Evolutionary conservation across 1,140 invertebrate species (phyloP).

Genomic region (Catajapyx aquilonaris): DNA sequence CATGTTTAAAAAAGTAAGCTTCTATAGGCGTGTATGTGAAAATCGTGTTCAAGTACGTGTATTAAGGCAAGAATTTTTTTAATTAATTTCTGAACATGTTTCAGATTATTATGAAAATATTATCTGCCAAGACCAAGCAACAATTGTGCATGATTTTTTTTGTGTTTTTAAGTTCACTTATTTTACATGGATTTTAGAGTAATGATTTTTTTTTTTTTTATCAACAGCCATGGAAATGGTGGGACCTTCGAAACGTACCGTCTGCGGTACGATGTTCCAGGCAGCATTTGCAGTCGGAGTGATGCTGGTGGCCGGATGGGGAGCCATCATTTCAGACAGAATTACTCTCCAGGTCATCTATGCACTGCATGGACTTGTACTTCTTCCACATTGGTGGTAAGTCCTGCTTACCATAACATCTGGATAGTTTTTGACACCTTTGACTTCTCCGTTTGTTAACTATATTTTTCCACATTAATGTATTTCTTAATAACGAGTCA

Average conservation of each 20-base stretch:
- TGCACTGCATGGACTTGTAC: conserved; percentile 44
- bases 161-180: no score
- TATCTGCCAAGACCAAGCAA: no score
- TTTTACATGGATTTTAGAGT: conserved; percentile 1
- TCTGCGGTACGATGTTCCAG: conserved; percentile 61
- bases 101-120: no score
- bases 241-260: conserved; percentile 52
- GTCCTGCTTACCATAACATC: conserved; percentile 9
- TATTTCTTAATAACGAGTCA: not conserved
- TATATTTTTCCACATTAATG: not conserved
- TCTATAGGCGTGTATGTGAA: no score
- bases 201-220: conserved; percentile 10
- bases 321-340: conserved; percentile 50
- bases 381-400: conserved; percentile 56
- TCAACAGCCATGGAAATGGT: conserved; percentile 71
- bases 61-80: no score
- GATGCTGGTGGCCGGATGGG: conserved; percentile 61
- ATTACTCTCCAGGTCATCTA: conserved; percentile 54
- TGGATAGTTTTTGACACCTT: not conserved
- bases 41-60: no score
- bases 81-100: no score
- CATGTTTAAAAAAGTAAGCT: no score
- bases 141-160: no score
- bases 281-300: conserved; percentile 58
- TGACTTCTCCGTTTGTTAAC: not conserved